Base-by-base conservation (phyloP, 2,888 invertebrate genomes). In the Miltochrista miniata region DNA sequence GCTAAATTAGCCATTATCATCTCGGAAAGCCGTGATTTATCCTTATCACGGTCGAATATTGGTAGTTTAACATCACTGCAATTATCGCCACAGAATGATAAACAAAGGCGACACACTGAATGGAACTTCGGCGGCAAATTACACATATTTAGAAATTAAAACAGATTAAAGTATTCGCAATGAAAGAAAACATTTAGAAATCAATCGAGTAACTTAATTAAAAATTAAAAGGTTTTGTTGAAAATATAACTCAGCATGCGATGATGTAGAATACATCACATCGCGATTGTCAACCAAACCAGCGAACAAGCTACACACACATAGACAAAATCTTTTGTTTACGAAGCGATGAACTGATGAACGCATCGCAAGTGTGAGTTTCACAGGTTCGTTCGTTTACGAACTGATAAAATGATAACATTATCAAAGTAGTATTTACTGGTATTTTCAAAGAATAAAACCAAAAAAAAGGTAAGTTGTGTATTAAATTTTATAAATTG, bases 41-140 rank as follows among this genome's bases (percentile, higher is more conserved):
- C 92, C 91, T 94, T 94, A 92, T 94, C 94, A 93, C 94, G 94
- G 89, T 95, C 94, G 90, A 95, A 95, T 92, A 95, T 94, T 93
- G 94, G 94, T 92, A 94, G 93, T 92, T 93, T 94, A 92, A 93
- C 94, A 93, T 95, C 95, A 93, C 94, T 92, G 90, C 92, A 93
- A 90, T 92, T 92, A 92, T 92, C 92, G 90, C 94, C 94, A 92
- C 93, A 93, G 87, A 93, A 93, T 92, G 96, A 96, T 94, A 97
- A 95, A 95, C 96, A 97, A 94, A 97, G 95, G 93, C 96, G 96
- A 95, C 96, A 96, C 93, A 97, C 95, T 94, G 96, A 96, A 94
- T 96, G 96, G 93, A 96, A 96, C 94, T 96, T 96, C 94, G 95
- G 95, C 94, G 96, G 96, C 94, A 96, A 95, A 94, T 95, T 95